phyloP scores from a whole-genome alignment of 2,113 vertebrate genomes.

The Dromaius novaehollandiae region DNA sequence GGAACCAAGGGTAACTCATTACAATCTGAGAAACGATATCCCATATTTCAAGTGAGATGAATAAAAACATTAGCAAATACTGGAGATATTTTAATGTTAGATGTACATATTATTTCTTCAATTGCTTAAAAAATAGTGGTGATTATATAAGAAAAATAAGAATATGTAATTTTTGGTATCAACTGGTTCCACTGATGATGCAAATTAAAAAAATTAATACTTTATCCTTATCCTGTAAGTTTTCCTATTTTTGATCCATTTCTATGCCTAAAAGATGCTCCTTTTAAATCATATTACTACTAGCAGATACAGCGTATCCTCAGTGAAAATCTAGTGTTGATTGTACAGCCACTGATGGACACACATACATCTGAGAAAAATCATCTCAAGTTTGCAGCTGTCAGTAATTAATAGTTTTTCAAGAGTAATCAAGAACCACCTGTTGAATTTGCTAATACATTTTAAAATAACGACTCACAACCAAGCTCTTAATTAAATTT shows the following conservation, averaged over 20 bases:
- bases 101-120: neutral
- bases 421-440: conserved; percentile 31
- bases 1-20: neutral
- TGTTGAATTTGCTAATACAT: conserved; percentile 5
- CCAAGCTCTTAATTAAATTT: conserved; percentile 19
- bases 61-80: neutral
- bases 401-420: conserved; percentile 1
- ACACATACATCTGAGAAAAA: neutral
- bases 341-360: neutral
- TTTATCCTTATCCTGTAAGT: neutral
- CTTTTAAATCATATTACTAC: neutral
- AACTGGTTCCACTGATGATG: neutral
- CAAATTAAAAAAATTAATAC: neutral
- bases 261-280: neutral
- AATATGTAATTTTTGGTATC: neutral
- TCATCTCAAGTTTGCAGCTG: neutral
- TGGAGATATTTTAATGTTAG: neutral
- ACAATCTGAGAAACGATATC: neutral
- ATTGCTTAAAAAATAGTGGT: neutral
- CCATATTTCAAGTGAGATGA: neutral
- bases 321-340: neutral
- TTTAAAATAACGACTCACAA: neutral
- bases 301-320: neutral
- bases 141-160: conserved; percentile 2
- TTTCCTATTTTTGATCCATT: neutral